Percentiles rank a stretch among this genome's conserved stretches.
phyloP scores from a whole-genome alignment of 2,888 invertebrate species.

The Chloroclysta siterata region DNA sequence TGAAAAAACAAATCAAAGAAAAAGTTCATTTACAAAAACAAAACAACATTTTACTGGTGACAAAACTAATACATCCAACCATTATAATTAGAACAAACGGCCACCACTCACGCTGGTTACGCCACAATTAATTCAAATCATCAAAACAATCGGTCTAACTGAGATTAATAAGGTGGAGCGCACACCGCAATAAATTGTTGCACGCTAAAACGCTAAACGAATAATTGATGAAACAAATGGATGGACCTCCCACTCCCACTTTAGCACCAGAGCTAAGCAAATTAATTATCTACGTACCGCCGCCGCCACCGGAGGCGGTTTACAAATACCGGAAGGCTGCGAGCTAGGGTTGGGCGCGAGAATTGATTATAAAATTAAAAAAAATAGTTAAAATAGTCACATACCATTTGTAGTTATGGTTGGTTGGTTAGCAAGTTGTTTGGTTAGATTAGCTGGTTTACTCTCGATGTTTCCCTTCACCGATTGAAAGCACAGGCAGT shows the following conservation, averaged over 20 bases:
- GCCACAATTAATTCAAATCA: conserved; percentile 50
- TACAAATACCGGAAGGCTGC: conserved; percentile 35
- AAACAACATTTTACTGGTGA: not conserved
- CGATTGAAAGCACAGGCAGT: too few relatives aligned
- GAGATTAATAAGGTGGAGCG: conserved; percentile 63
- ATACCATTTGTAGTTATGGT: too few relatives aligned
- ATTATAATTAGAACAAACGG: conserved; percentile 19
- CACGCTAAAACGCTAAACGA: conserved; percentile 56
- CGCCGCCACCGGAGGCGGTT: conserved; percentile 32
- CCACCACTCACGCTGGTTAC: conserved; percentile 24
- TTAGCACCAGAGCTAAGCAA: conserved; percentile 48
- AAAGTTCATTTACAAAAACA: not conserved
- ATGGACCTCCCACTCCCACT: conserved; percentile 35
- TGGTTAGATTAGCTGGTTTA: too few relatives aligned
- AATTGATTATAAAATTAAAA: not conserved
- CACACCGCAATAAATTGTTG: conserved; percentile 57
- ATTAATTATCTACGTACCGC: conserved; percentile 56
- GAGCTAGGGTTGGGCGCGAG: conserved; percentile 23
- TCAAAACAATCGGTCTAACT: conserved; percentile 53
- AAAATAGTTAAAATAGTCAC: too few relatives aligned
- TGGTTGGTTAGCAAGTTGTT: too few relatives aligned
- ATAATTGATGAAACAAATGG: conserved; percentile 76
- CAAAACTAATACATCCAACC: not conserved
- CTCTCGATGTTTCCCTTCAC: too few relatives aligned
- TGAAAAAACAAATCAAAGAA: not conserved